Evolutionary conservation across 1,140 invertebrate genomes (phyloP).

Genomic region (Scylla paramamosain): DNA sequence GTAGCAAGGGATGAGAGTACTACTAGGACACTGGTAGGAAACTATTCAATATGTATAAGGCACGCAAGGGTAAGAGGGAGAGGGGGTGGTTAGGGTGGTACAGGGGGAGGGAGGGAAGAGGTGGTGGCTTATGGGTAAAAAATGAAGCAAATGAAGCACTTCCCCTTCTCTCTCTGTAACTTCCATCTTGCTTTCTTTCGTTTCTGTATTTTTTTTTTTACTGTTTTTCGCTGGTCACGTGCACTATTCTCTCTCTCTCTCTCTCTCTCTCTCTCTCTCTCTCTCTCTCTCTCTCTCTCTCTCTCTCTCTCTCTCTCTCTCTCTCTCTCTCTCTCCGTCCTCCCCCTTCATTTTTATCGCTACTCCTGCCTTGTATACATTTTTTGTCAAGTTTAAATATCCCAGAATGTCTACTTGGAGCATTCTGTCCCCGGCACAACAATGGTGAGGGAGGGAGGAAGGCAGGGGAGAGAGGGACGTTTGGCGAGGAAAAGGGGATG

Average conservation of each 20-base stretch:
- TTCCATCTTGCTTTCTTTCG: neutral
- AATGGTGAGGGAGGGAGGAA: neutral
- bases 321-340: neutral
- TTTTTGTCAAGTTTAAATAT: neutral
- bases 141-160: neutral
- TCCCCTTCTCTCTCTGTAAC: neutral
- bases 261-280: conserved; percentile 28
- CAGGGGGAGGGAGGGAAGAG: neutral
- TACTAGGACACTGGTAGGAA: neutral
- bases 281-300: conserved; percentile 13
- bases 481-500: neutral
- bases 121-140: neutral
- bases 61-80: neutral
- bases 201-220: neutral
- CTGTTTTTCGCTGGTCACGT: neutral
- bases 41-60: neutral
- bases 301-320: conserved; percentile 26
- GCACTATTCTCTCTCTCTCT: neutral
- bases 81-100: neutral
- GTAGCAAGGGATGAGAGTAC: neutral
- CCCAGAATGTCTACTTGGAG: neutral
- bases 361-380: neutral
- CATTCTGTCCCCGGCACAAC: neutral
- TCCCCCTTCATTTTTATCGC: neutral
- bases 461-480: neutral